Percentiles rank a stretch among this genome's conserved stretches.
Evolutionary conservation across 2,888 invertebrate species (phyloP).

Genomic region (Urechis unicinctus): DNA sequence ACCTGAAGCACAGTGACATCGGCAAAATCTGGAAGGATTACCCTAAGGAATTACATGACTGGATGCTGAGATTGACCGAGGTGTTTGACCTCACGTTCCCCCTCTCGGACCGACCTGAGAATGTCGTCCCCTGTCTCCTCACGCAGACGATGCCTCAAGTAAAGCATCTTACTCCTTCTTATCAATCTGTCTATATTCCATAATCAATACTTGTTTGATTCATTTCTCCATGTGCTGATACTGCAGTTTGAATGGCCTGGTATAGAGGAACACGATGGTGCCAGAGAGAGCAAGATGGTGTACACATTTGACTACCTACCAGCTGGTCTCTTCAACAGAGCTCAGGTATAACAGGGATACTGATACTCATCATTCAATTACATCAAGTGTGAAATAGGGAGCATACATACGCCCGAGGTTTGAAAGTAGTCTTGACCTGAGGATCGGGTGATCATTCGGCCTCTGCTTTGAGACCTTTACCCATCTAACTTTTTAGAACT

Average conservation of each 20-base stretch:
- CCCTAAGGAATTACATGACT: constrained; percentile 36
- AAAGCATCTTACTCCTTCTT: background rate
- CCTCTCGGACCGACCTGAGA: constrained; percentile 30
- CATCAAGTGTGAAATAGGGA: background rate
- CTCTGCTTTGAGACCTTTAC: no score
- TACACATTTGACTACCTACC: constrained; percentile 49
- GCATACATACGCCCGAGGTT: no score
- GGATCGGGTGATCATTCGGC: no score
- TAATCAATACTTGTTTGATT: background rate
- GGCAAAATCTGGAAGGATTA: constrained; percentile 37
- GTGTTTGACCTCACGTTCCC: constrained; percentile 48
- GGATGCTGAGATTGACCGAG: constrained; percentile 45
- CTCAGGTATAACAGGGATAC: constrained; percentile 47
- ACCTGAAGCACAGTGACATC: constrained; percentile 35
- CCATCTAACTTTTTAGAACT: no score
- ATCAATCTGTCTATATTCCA: background rate
- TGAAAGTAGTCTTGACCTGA: no score
- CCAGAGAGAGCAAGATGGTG: constrained; percentile 36
- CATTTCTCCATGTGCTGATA: no score
- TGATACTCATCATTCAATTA: background rate
- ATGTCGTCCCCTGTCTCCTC: constrained; percentile 44
- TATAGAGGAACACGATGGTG: constrained; percentile 20
- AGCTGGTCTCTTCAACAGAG: constrained; percentile 48
- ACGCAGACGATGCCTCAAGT: constrained; percentile 35
- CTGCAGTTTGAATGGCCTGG: constrained; percentile 36